These are phyloP conservation scores for Eptatretus burgeri DNA, from an alignment of 2,113 vertebrate species.

Conservation along the genomic window DNA sequence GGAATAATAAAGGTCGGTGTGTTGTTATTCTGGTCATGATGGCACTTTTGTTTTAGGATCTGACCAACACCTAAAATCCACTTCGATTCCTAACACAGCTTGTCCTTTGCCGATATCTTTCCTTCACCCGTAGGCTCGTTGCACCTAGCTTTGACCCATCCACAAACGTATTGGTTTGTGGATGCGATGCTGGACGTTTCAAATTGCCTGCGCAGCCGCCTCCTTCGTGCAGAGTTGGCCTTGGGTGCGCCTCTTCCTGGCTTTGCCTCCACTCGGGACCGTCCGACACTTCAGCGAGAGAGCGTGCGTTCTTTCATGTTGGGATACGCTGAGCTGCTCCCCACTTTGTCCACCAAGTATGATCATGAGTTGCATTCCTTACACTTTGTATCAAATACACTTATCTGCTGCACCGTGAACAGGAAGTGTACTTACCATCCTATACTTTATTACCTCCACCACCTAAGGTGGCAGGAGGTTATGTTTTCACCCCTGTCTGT, in stretches of 20 bases:
- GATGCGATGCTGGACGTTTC: slow-evolving; percentile 46
- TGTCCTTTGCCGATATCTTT: neutral
- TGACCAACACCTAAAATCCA: too few relatives aligned
- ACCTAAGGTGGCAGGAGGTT: too few relatives aligned
- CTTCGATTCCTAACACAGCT: too few relatives aligned
- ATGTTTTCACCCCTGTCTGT: too few relatives aligned
- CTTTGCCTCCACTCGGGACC: slow-evolving; percentile 58
- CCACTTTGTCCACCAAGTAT: slow-evolving; percentile 65
- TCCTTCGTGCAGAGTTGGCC: slow-evolving; percentile 65
- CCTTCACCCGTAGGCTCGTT: slow-evolving; percentile 30
- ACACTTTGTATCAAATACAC: too few relatives aligned
- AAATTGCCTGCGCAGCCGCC: slow-evolving; percentile 46
- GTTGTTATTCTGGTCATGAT: too few relatives aligned
- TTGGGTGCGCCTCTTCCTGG: slow-evolving; percentile 63
- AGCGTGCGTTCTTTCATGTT: slow-evolving; percentile 72
- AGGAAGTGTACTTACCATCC: too few relatives aligned
- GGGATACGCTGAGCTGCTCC: slow-evolving; percentile 51
- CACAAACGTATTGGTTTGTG: slow-evolving; percentile 92
- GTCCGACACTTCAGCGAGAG: slow-evolving; percentile 47
- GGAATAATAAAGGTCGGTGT: too few relatives aligned
- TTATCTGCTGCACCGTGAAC: too few relatives aligned
- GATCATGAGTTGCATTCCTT: too few relatives aligned
- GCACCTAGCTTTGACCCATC: slow-evolving; percentile 77
- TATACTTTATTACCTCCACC: too few relatives aligned
- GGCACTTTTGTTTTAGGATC: too few relatives aligned